A percentile compares a stretch with the other conserved stretches of the same genome.
These are phyloP conservation scores for Leptosomus discolor DNA, from an alignment of 2,113 vertebrate species.

Conservation along the genomic window DNA sequence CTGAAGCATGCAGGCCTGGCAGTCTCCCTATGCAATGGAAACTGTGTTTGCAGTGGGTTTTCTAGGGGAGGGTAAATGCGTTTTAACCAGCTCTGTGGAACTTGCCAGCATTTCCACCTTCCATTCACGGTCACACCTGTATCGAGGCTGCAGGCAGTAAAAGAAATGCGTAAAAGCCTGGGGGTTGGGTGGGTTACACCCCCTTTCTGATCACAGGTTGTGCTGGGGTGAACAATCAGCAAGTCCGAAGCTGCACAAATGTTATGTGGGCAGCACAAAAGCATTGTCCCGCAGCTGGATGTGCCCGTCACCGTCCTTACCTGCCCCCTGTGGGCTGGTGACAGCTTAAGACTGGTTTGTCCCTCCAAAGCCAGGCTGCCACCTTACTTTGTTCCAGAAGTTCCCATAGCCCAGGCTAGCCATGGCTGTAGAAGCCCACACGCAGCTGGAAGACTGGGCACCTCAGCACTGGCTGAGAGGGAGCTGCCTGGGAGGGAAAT, in stretches of 20 bases:
- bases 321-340: not conserved
- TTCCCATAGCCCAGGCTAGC: not conserved
- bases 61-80: not conserved
- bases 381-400: not conserved
- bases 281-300: accelerated
- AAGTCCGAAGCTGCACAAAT: not conserved
- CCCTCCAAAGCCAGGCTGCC: not conserved
- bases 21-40: not conserved
- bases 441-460: not conserved
- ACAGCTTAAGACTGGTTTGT: not conserved
- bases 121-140: accelerated
- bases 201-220: not conserved
- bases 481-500: not conserved
- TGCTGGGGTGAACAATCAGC: accelerated
- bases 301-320: not conserved
- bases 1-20: not conserved
- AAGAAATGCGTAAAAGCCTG: not conserved
- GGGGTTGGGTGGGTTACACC: not conserved
- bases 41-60: not conserved
- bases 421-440: not conserved
- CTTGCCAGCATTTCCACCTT: not conserved
- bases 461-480: not conserved
- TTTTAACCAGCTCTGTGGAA: not conserved
- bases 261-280: not conserved
- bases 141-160: accelerated